phyloP scores from a whole-genome alignment of 2,797 vertebrate genomes.

The Neomorphus geoffroyi region DNA sequence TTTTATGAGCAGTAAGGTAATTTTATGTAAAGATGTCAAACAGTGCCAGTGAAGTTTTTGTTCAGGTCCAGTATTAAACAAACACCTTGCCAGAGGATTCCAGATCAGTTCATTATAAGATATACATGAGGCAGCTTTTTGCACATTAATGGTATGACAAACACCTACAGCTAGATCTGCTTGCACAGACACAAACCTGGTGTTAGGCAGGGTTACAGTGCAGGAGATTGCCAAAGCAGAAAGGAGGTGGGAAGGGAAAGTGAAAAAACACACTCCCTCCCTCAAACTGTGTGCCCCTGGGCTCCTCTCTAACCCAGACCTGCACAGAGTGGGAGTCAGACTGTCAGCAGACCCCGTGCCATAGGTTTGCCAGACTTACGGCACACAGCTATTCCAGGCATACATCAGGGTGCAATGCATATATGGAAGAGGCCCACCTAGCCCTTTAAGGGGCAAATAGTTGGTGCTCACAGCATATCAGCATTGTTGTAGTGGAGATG shows the following conservation, averaged over 20 bases:
- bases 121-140: not conserved
- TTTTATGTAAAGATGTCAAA: not conserved
- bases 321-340: not conserved
- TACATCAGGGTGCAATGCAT: not conserved
- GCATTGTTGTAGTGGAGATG: not conserved
- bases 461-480: not conserved
- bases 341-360: not conserved
- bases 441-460: not conserved
- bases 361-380: not conserved
- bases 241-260: not conserved
- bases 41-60: not conserved
- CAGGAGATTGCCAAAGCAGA: not conserved
- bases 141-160: not conserved
- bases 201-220: not conserved
- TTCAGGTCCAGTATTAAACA: not conserved
- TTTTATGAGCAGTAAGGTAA: not conserved
- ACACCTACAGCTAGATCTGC: not conserved
- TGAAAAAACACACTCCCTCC: not conserved
- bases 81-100: not conserved
- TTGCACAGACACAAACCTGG: not conserved
- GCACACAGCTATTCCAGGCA: rapidly evolving
- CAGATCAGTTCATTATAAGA: not conserved
- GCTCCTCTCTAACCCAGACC: not conserved
- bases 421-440: not conserved
- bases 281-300: rapidly evolving